Conservation (phyloP, 2,113 vertebrate species). For the Bujurquina vittata region DNA sequence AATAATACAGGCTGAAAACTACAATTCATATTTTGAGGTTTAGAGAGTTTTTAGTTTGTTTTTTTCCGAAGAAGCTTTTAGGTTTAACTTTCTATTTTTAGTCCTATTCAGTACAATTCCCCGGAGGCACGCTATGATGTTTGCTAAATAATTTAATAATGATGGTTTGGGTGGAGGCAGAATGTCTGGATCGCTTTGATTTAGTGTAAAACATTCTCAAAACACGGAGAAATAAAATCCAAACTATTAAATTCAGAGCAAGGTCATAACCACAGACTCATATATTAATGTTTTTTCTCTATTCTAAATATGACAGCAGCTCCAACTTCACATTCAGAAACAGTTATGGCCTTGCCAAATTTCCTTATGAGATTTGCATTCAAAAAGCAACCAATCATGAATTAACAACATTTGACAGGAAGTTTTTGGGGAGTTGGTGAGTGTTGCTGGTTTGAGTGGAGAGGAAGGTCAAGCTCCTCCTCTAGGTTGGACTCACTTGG, state of each 20-base stretch:
- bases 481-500: background rate
- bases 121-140: background rate
- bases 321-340: conserved; percentile 1
- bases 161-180: background rate
- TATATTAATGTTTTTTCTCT: background rate
- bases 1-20: background rate
- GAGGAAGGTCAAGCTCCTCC: conserved; percentile 25
- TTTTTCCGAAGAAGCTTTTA: background rate
- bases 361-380: conserved; percentile 7
- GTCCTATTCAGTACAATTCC: background rate
- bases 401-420: conserved; percentile 8
- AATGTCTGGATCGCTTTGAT: background rate
- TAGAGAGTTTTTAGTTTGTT: background rate
- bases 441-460: background rate
- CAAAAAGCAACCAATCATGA: background rate
- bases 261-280: background rate
- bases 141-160: background rate
- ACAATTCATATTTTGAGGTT: background rate
- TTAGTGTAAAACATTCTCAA: background rate
- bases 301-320: background rate
- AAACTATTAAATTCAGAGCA: background rate
- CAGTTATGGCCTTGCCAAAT: background rate
- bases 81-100: background rate
- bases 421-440: background rate
- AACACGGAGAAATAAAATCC: background rate